Evolutionary conservation across 2,888 invertebrate species (phyloP).

Genomic region (Eurytoma californica): DNA sequence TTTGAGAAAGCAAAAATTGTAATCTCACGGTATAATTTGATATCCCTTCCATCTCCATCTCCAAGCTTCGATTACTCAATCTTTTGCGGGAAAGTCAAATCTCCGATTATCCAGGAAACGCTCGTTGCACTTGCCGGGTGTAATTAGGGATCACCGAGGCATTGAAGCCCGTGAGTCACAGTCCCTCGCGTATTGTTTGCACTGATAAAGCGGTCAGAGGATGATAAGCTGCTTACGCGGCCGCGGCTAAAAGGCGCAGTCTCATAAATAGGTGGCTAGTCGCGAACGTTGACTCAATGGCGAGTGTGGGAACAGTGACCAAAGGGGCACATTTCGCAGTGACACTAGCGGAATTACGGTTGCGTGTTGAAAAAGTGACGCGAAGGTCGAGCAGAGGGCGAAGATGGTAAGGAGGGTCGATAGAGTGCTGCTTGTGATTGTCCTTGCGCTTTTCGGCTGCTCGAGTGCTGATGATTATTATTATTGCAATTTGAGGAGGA

Average conservation of each 20-base stretch:
- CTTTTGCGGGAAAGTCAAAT: no score
- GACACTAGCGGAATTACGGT: no score
- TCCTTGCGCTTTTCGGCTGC: constrained; percentile 2
- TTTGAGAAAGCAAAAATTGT: no score
- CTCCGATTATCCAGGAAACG: background rate
- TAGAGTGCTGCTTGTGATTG: background rate
- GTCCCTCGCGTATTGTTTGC: constrained; percentile 65
- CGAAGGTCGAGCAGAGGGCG: background rate
- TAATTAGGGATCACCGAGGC: background rate
- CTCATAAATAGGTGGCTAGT: constrained; percentile 17
- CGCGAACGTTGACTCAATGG: background rate
- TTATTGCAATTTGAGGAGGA: background rate
- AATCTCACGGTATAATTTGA: no score
- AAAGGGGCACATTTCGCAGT: no score
- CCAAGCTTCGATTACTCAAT: no score
- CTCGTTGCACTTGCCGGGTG: background rate
- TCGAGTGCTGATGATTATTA: background rate
- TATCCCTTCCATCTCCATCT: no score
- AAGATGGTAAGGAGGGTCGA: constrained; percentile 1
- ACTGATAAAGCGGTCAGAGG: constrained; percentile 70
- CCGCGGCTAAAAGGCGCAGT: background rate
- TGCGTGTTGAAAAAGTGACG: no score
- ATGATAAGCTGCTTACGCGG: constrained; percentile 5
- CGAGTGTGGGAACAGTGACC: no score
- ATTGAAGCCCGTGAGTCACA: constrained; percentile 2